A percentile compares a stretch with the other conserved stretches of the same genome.
Evolutionary conservation across 2,888 invertebrate genomes (phyloP).

Genomic region (Himalopsyche kuldschensis): DNA sequence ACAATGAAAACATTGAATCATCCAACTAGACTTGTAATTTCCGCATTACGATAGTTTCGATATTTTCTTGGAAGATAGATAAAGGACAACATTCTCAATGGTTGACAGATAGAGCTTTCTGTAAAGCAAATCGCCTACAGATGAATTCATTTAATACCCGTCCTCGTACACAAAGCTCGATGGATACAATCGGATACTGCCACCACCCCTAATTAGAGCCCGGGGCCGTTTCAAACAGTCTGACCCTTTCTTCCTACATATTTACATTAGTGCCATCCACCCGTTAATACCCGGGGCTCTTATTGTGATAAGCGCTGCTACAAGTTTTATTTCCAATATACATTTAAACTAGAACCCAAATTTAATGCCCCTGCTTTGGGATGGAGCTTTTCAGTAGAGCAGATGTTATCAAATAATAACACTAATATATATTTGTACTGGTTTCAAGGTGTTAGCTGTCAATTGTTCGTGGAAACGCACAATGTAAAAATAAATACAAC

Average conservation of each 20-base stretch:
- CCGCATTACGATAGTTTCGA: no score
- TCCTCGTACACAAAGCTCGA: constrained; percentile 8
- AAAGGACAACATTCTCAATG: not conserved
- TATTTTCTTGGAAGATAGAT: not conserved
- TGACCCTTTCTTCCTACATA: constrained; percentile 11
- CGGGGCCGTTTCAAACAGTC: constrained; percentile 20
- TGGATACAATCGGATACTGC: constrained; percentile 22
- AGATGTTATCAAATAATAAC: not conserved
- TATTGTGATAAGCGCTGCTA: not conserved
- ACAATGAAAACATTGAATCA: no score
- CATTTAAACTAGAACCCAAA: not conserved
- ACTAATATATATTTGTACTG: no score
- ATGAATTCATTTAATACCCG: constrained; percentile 18
- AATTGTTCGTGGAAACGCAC: no score
- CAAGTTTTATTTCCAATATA: not conserved
- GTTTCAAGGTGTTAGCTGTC: no score
- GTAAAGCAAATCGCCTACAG: constrained; percentile 9
- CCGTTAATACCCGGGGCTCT: not conserved
- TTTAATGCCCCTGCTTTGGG: not conserved
- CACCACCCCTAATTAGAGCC: constrained; percentile 28
- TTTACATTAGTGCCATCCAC: not conserved
- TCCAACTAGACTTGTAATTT: no score
- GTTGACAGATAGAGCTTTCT: not conserved
- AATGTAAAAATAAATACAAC: no score
- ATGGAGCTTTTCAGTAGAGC: not conserved